phyloP scores from a whole-genome alignment of 2,888 invertebrate species.

The Dynastes tityus region DNA sequence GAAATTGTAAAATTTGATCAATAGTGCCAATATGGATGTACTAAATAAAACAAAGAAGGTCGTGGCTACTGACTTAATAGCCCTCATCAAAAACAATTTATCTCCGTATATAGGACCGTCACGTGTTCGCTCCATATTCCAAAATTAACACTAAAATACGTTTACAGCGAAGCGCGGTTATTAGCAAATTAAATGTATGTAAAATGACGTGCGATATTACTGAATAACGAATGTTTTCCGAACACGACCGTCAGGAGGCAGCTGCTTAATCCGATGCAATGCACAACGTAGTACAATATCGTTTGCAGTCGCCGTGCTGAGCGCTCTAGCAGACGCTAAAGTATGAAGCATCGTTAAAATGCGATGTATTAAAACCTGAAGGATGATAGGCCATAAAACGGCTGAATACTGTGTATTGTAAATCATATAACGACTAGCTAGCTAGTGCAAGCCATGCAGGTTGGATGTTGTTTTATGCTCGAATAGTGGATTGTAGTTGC shows the following conservation, averaged over 20 bases:
- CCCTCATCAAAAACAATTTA: constrained; percentile 41
- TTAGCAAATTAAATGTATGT: constrained; percentile 47
- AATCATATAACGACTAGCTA: constrained; percentile 63
- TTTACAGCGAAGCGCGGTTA: constrained; percentile 30
- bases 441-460: constrained; percentile 48
- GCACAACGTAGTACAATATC: constrained; percentile 34
- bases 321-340: constrained; percentile 50
- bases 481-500: constrained; percentile 28
- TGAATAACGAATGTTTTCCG: constrained; percentile 32
- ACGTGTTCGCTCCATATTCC: constrained; percentile 35
- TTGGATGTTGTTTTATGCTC: constrained; percentile 55
- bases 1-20: too few species aligned
- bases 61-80: not conserved
- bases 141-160: constrained; percentile 45
- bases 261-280: constrained; percentile 23
- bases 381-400: constrained; percentile 65
- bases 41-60: too few species aligned
- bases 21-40: too few species aligned
- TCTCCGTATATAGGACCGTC: constrained; percentile 28
- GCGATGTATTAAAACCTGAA: constrained; percentile 64
- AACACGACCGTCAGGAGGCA: constrained; percentile 4
- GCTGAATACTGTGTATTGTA: constrained; percentile 62
- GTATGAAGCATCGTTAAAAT: constrained; percentile 62
- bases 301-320: constrained; percentile 16
- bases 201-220: constrained; percentile 42